Base-by-base conservation (phyloP, 2,113 vertebrate species). In the Neoarius graeffei region DNA sequence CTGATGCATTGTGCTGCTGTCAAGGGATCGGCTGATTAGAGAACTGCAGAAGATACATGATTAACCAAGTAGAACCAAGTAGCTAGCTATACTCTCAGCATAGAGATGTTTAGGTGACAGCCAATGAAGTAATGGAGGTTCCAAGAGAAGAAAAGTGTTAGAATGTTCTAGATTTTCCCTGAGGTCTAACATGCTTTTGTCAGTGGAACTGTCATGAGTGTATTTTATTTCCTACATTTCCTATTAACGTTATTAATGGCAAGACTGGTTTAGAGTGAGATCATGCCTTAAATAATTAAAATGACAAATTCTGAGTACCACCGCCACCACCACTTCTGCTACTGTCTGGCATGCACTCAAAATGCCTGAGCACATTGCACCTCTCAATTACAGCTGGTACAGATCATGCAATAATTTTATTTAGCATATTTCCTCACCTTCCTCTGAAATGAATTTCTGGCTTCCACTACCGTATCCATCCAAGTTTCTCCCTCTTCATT, bases 401-500 rank as follows among this genome's bases (percentile, higher is more conserved):
- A 42, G 57, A 82, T 62, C 80, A 23, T 23, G 30, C 3, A 42
- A 9, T 20, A 57, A 60, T 60, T 81, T 42, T 81, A 81, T 60
- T 81, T 42, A 20, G 79, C 54, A 60, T 23, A 60, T 60, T 81
- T 60, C 10, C 27, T 35, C 7, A 81, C 11, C 57, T 48, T 13
- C 2, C 15, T 27, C 30, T 60, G 30, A 60, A 60, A 42, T 35
- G 0, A 48, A 82, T 62, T 25, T n/a, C 5, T 57, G n/a, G 13
- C 19, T 4, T 20, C 35, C 27, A 35, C 56, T 56, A 59, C 7
- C n/a, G 1, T n/a, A 3, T 81, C 3, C 19, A 9, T 35, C 10
- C 19, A 25, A 76, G 42, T 81, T 54, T 17, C 76, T 87, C 92
- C 85, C 74, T 30, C 48, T 88, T 86, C 91, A 3, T 52, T 62